These are phyloP conservation scores for Prinia subflava DNA, from an alignment of 2,113 vertebrate species.

Conservation along the genomic window DNA sequence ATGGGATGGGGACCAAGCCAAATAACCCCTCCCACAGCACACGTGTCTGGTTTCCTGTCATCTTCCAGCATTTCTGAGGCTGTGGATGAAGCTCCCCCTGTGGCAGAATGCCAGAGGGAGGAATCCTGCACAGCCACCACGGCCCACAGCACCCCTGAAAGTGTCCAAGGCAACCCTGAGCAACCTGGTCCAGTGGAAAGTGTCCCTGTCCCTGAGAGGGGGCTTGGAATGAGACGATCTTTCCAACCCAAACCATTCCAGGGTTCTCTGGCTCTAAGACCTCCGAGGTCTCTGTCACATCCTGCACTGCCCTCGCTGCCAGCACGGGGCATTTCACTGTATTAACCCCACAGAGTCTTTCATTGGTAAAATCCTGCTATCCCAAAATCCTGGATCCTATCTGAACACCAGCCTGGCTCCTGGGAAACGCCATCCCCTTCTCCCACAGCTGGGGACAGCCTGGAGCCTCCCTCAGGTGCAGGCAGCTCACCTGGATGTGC, in stretches of 20 bases:
- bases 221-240: neutral
- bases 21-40: neutral
- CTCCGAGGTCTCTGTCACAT: neutral
- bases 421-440: neutral
- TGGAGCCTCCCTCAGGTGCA: too few species aligned
- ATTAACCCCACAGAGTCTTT: neutral
- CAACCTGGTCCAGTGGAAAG: too few species aligned
- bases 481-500: constrained; percentile 84
- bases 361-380: neutral
- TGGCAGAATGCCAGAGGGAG: neutral
- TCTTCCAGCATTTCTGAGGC: neutral
- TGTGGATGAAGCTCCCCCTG: neutral
- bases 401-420: neutral
- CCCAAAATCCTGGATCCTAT: neutral
- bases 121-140: neutral
- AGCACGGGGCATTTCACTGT: neutral
- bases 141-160: neutral
- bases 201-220: neutral
- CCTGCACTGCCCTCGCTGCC: neutral
- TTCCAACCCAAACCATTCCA: neutral
- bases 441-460: neutral
- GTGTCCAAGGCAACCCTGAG: neutral
- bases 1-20: neutral
- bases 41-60: neutral
- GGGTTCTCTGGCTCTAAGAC: neutral